These are phyloP conservation scores for Quiscalus mexicanus DNA, from an alignment of 2,113 vertebrate species.

Conservation along the genomic window DNA sequence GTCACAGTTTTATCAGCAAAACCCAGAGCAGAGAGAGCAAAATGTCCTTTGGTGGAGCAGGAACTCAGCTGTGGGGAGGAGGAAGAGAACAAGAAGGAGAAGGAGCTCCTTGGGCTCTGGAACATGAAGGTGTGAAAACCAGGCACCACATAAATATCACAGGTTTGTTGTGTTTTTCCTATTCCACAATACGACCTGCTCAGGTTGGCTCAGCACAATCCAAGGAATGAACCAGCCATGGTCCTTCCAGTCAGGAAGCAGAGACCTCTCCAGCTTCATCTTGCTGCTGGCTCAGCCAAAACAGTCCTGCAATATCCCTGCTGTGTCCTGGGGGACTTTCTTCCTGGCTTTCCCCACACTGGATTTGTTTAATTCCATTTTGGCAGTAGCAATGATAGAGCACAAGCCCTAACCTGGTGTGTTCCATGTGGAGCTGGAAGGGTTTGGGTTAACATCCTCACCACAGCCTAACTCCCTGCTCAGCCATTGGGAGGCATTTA, in stretches of 20 bases:
- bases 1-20: neutral
- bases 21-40: neutral
- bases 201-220: neutral
- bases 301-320: neutral
- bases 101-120: neutral
- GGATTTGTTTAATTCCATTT: neutral
- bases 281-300: neutral
- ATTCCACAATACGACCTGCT: accelerated
- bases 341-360: neutral
- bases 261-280: neutral
- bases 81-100: neutral
- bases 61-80: neutral
- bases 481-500: neutral
- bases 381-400: neutral
- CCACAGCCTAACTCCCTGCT: neutral
- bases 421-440: neutral
- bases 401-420: neutral
- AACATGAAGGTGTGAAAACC: neutral
- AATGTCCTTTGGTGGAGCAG: accelerated
- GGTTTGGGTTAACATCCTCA: neutral
- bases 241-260: neutral
- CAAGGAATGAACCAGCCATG: neutral
- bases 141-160: accelerated
- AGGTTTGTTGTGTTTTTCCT: neutral
- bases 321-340: neutral